phyloP scores from a whole-genome alignment of 1,140 invertebrate species.

The Macrosteles quadrilineatus region DNA sequence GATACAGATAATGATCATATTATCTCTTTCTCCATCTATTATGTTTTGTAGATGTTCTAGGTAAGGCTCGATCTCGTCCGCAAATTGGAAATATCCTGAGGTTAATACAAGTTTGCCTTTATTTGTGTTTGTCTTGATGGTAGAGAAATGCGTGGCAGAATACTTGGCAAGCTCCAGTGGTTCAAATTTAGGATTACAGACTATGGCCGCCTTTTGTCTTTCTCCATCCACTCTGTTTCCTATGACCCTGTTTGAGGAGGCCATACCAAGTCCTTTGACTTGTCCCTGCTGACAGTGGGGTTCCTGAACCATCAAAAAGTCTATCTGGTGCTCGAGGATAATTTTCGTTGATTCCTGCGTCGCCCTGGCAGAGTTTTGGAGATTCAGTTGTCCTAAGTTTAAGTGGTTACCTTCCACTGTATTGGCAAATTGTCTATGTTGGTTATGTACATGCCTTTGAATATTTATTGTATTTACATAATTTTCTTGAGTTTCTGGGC shows the following conservation, averaged over 20 bases:
- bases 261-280: background rate
- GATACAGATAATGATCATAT: background rate
- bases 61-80: background rate
- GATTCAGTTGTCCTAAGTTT: background rate
- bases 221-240: background rate
- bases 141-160: background rate
- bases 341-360: background rate
- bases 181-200: background rate
- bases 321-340: background rate
- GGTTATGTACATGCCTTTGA: too few relatives aligned
- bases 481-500: background rate
- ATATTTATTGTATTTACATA: background rate
- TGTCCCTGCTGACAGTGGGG: background rate
- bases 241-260: background rate
- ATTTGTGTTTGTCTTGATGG: too few relatives aligned
- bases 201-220: background rate
- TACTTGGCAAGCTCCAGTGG: background rate
- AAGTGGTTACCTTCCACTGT: too few relatives aligned
- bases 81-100: too few relatives aligned
- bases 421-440: too few relatives aligned
- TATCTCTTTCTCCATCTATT: background rate
- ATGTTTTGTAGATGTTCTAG: background rate
- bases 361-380: too few relatives aligned
- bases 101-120: background rate
- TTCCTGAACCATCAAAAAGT: background rate